phyloP scores from a whole-genome alignment of 2,113 vertebrate species.

The Muscicapa adusta region DNA sequence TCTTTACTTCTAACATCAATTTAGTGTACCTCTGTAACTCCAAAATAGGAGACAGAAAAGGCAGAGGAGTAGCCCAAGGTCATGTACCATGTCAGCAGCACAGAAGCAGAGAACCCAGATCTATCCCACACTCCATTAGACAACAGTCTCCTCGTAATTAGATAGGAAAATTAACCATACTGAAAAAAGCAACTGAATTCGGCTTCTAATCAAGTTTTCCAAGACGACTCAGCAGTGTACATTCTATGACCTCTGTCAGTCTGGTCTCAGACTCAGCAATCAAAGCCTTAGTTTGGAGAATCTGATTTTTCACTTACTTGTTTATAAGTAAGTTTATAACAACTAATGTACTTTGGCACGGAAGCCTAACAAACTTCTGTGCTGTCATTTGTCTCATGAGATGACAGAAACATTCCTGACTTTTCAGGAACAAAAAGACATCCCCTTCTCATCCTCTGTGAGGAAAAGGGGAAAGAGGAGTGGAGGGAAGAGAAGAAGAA shows the following conservation, averaged over 20 bases:
- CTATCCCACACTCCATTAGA: not conserved
- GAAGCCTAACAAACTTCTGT: not conserved
- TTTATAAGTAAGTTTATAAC: not conserved
- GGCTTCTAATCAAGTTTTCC: not conserved
- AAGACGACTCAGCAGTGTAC: not conserved
- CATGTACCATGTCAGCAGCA: not conserved
- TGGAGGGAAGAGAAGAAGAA: accelerated
- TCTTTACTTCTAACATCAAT: not conserved
- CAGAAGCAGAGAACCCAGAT: not conserved
- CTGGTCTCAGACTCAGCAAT: not conserved
- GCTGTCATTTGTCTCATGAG: not conserved
- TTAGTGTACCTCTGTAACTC: not conserved
- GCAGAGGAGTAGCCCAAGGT: conserved; percentile 29
- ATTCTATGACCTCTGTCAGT: not conserved
- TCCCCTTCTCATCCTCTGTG: not conserved
- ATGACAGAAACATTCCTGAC: not conserved
- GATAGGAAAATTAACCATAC: not conserved
- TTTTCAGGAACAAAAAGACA: not conserved
- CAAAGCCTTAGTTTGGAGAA: not conserved
- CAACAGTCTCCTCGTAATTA: not conserved
- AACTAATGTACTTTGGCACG: not conserved
- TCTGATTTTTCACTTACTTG: not conserved
- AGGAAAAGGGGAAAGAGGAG: not conserved
- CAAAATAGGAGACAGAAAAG: not conserved
- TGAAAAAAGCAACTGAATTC: not conserved